These are phyloP conservation scores for Cladorhizidae sp. DNA, from an alignment of 37 sponge, comb jelly and placozoan genomes.

Conservation along the genomic window DNA sequence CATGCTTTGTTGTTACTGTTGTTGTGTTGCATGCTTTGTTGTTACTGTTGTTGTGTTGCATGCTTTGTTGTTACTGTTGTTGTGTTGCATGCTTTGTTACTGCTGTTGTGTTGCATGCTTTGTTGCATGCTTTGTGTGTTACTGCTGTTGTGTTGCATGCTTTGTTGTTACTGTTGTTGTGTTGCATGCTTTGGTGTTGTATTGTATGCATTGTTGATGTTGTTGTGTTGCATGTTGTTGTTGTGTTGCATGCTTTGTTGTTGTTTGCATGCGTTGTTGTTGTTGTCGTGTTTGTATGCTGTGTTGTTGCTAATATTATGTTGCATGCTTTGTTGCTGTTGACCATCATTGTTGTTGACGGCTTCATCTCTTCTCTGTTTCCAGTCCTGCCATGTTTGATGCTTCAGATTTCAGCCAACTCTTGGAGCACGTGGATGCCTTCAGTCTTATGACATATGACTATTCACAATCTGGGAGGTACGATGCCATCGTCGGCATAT, in stretches of 20 bases:
- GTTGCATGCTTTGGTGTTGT: background rate
- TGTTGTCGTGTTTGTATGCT: background rate
- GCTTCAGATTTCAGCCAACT: slow-evolving; percentile 77
- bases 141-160: background rate
- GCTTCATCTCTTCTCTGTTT: background rate
- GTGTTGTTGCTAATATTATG: background rate
- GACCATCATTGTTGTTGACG: background rate
- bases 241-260: background rate
- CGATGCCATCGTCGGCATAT: too few relatives aligned
- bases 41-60: background rate
- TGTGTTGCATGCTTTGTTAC: background rate
- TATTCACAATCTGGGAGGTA: slow-evolving; percentile 77
- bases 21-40: background rate
- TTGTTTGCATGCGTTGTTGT: background rate
- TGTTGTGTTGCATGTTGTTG: background rate
- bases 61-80: background rate
- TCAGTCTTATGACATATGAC: slow-evolving; percentile 98
- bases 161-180: background rate
- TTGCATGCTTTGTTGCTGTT: background rate
- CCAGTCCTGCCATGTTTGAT: slow-evolving; percentile 62
- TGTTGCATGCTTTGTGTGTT: background rate
- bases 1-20: background rate
- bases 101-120: background rate
- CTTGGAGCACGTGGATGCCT: slow-evolving; percentile 78
- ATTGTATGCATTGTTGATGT: too few relatives aligned